Percentiles rank a stretch among this genome's conserved stretches.
phyloP scores from a whole-genome alignment of 2,888 invertebrate genomes.

The Drosophila vallismaia region DNA sequence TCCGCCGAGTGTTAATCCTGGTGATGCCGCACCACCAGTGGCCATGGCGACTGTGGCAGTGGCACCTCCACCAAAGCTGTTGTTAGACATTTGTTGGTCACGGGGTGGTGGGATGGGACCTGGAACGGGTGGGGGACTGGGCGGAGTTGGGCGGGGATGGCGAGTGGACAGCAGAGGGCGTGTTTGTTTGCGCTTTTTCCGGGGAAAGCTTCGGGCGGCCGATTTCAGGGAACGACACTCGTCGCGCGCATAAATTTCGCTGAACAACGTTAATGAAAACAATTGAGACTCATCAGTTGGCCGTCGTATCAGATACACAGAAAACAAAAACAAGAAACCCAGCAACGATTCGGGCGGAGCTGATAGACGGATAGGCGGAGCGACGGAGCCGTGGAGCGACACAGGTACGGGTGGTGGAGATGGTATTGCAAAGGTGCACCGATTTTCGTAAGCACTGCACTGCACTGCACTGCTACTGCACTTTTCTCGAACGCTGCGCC shows the following conservation, averaged over 20 bases:
- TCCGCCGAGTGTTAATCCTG: neutral
- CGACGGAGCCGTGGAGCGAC: neutral
- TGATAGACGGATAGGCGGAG: neutral
- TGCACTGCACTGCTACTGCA: neutral
- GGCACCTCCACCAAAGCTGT: constrained; percentile 19
- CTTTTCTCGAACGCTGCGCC: constrained; percentile 5
- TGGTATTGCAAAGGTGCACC: neutral
- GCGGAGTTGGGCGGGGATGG: neutral
- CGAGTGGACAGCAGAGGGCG: neutral
- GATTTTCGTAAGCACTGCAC: neutral
- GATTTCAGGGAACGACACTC: constrained; percentile 4
- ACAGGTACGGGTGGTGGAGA: neutral
- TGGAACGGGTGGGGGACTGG: neutral
- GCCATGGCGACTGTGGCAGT: neutral
- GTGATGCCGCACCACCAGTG: neutral
- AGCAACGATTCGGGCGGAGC: neutral
- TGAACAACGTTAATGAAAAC: constrained; percentile 61
- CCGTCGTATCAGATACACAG: constrained; percentile 63
- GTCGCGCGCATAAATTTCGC: constrained; percentile 15
- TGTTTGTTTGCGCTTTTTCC: neutral
- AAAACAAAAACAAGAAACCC: constrained; percentile 41
- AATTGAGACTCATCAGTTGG: constrained; percentile 70
- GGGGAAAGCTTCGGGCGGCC: neutral
- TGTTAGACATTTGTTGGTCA: constrained; percentile 24
- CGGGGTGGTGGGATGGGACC: neutral